Conservation (phyloP, 35 echinoderm and acorn worm species). For the Stichopus chloronotus region DNA sequence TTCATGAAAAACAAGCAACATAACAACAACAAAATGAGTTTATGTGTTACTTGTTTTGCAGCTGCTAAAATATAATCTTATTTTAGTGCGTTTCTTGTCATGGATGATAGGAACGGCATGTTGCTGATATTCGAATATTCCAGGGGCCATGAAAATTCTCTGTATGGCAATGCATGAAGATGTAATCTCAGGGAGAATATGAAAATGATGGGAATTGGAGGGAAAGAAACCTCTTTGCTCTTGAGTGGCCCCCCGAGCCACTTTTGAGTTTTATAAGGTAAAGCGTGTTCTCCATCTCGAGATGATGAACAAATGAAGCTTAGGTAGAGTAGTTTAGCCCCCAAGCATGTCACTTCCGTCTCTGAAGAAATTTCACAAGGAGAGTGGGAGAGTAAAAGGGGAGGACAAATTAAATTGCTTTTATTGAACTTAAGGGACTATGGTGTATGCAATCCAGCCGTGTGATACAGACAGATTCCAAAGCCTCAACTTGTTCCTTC, state of each 20-base stretch:
- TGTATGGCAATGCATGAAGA: background rate
- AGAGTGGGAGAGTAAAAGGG: background rate
- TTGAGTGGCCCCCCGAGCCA: constrained; percentile 26
- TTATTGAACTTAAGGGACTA: constrained; percentile 1
- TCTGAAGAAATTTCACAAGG: background rate
- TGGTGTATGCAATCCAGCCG: background rate
- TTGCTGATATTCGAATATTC: background rate
- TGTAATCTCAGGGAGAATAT: background rate
- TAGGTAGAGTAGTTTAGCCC: background rate
- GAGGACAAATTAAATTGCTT: background rate
- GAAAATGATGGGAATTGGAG: background rate
- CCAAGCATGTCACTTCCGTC: background rate
- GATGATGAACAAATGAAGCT: constrained; percentile 7
- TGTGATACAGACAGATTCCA: background rate
- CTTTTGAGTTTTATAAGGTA: constrained; percentile 11
- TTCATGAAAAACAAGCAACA: background rate
- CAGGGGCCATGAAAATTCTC: constrained; percentile 7
- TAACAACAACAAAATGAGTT: background rate
- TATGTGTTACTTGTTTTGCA: background rate
- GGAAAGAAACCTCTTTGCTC: constrained; percentile 12
- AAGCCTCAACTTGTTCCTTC: background rate
- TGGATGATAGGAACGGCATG: background rate
- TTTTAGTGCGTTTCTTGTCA: background rate
- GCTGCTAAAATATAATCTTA: constrained; percentile 6
- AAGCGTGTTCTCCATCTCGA: constrained; percentile 7